Percentiles rank a stretch among this genome's conserved stretches.
Evolutionary conservation across 2,888 invertebrate species (phyloP).

Genomic region (Agonopterix alstromeriana): DNA sequence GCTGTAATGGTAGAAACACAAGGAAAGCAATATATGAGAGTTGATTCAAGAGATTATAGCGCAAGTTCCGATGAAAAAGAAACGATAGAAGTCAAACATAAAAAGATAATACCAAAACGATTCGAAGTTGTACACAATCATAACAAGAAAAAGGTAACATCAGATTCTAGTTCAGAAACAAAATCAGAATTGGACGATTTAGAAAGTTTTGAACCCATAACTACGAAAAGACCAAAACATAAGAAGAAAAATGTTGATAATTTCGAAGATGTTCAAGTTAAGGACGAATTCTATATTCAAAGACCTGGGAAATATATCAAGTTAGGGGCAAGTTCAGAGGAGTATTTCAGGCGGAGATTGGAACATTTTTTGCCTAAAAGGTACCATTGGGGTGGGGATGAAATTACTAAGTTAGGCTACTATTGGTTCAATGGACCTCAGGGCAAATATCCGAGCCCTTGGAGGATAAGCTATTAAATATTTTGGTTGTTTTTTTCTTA

Average conservation of each 20-base stretch:
- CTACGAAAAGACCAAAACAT: neutral
- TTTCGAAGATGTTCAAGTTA: neutral
- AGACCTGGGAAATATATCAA: neutral
- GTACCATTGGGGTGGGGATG: conserved; percentile 34
- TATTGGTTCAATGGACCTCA: conserved; percentile 47
- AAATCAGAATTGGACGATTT: neutral
- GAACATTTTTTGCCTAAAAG: conserved; percentile 46
- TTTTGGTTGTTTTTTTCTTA: neutral
- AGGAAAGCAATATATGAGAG: neutral
- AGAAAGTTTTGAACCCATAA: neutral
- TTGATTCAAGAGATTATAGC: neutral
- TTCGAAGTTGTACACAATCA: conserved; percentile 9
- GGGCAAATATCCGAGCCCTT: conserved; percentile 20
- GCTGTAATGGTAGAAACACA: neutral
- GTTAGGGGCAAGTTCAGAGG: neutral
- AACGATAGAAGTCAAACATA: neutral
- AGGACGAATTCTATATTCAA: conserved; percentile 1
- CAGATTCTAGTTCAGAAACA: neutral
- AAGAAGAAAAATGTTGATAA: neutral
- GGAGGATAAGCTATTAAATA: conserved; percentile 3
- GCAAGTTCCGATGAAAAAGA: neutral
- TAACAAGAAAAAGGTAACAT: neutral
- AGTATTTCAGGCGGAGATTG: conserved; percentile 15
- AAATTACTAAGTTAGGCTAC: conserved; percentile 34
- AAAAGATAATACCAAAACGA: conserved; percentile 5